Evolutionary conservation across 1,140 invertebrate genomes (phyloP).

Genomic region (Vanessa tameamea): DNA sequence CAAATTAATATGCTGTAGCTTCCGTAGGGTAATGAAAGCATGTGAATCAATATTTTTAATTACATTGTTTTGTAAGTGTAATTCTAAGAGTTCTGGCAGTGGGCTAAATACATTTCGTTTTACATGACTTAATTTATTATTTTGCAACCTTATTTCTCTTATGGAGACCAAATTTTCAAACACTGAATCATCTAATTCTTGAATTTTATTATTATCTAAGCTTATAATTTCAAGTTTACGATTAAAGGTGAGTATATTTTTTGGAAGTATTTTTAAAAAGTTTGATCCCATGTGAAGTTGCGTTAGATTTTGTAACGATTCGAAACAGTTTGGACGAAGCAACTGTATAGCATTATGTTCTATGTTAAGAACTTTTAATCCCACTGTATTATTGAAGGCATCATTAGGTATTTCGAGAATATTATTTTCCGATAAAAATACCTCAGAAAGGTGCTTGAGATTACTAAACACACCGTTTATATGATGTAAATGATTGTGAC

Average conservation of each 20-base stretch:
- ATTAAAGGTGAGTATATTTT: conserved; percentile 87
- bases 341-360: conserved; percentile 92
- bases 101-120: conserved; percentile 90
- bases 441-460: conserved; percentile 87
- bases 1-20: conserved; percentile 93
- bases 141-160: conserved; percentile 91
- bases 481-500: conserved; percentile 93
- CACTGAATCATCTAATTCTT: conserved; percentile 88
- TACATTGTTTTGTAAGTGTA: conserved; percentile 93
- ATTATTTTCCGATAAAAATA: conserved; percentile 95
- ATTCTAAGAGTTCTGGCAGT: conserved; percentile 88
- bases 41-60: conserved; percentile 91
- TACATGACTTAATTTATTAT: conserved; percentile 89
- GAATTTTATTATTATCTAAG: conserved; percentile 94
- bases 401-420: conserved; percentile 91
- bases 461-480: conserved; percentile 90
- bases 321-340: conserved; percentile 88
- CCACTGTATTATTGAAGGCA: conserved; percentile 88
- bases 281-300: conserved; percentile 94
- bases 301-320: conserved; percentile 86
- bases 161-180: conserved; percentile 88
- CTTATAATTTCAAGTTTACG: conserved; percentile 90
- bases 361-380: conserved; percentile 90
- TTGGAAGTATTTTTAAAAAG: conserved; percentile 89
- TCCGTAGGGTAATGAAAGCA: conserved; percentile 89